Percentiles rank a stretch among this genome's conserved stretches.
Evolutionary conservation across 1,140 invertebrate genomes (phyloP).

Genomic region (Periplaneta americana): DNA sequence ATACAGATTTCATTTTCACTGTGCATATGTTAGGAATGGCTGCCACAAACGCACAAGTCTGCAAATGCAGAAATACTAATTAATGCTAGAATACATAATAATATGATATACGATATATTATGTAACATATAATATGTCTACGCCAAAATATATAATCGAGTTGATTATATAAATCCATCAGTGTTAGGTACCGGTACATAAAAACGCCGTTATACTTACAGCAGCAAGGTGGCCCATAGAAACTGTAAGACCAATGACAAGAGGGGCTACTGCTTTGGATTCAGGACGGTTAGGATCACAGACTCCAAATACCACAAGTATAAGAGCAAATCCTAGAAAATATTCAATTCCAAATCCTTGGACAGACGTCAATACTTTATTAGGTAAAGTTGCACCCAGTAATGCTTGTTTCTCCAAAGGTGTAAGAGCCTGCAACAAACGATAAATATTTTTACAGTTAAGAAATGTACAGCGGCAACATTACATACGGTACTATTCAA

Average conservation of each 20-base stretch:
- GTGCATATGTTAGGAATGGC: too few species aligned
- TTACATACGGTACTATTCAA: too few species aligned
- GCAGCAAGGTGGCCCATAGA: constrained; percentile 81
- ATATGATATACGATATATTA: too few species aligned
- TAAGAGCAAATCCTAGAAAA: constrained; percentile 82
- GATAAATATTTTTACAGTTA: neutral
- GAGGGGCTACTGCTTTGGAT: constrained; percentile 72
- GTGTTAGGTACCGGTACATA: too few species aligned
- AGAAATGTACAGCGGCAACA: too few species aligned
- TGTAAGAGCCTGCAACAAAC: constrained; percentile 49
- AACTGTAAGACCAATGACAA: constrained; percentile 86
- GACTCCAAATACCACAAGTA: constrained; percentile 84
- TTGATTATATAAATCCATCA: too few species aligned
- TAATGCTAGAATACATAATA: too few species aligned
- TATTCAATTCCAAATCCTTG: constrained; percentile 88
- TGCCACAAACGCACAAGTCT: too few species aligned
- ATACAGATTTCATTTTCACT: too few species aligned
- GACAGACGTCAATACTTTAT: constrained; percentile 47
- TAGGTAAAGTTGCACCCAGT: constrained; percentile 56
- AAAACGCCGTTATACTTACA: constrained; percentile 58
- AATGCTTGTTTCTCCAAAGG: constrained; percentile 49
- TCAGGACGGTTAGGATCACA: constrained; percentile 68
- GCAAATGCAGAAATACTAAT: too few species aligned
- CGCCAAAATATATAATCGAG: too few species aligned
- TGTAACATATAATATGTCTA: too few species aligned